Evolutionary conservation across 2,113 vertebrate genomes (phyloP).

Genomic region (Crotalus tigris): DNA sequence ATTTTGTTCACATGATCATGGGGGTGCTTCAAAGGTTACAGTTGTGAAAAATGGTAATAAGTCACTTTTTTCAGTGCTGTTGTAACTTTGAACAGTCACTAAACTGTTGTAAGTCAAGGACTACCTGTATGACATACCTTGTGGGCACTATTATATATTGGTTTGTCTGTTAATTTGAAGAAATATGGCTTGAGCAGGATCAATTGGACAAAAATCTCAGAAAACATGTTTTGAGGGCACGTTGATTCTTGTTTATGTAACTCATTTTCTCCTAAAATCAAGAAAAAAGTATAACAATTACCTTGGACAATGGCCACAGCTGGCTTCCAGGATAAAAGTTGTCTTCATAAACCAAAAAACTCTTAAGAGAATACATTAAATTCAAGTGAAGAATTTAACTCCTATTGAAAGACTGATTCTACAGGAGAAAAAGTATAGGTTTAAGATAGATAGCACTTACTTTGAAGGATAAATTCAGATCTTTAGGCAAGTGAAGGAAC

Average conservation of each 20-base stretch:
- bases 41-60: no score
- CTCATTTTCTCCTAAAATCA: background rate
- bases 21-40: no score
- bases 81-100: no score
- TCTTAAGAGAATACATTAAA: background rate
- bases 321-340: background rate
- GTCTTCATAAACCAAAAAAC: background rate
- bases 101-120: no score
- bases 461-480: background rate
- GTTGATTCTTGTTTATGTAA: background rate
- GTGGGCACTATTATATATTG: constrained; percentile 22
- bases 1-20: no score
- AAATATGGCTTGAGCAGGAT: constrained; percentile 18
- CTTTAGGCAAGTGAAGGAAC: background rate
- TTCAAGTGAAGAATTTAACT: background rate
- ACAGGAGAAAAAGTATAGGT: background rate
- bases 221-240: constrained; percentile 20
- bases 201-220: constrained; percentile 25
- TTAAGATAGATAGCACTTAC: background rate
- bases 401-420: background rate
- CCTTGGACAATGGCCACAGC: background rate
- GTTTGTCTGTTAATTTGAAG: constrained; percentile 24
- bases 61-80: no score
- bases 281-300: background rate
- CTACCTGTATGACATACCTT: background rate